Evolutionary conservation across 2,113 vertebrate species (phyloP).

Genomic region (Corynorhinus townsendii): DNA sequence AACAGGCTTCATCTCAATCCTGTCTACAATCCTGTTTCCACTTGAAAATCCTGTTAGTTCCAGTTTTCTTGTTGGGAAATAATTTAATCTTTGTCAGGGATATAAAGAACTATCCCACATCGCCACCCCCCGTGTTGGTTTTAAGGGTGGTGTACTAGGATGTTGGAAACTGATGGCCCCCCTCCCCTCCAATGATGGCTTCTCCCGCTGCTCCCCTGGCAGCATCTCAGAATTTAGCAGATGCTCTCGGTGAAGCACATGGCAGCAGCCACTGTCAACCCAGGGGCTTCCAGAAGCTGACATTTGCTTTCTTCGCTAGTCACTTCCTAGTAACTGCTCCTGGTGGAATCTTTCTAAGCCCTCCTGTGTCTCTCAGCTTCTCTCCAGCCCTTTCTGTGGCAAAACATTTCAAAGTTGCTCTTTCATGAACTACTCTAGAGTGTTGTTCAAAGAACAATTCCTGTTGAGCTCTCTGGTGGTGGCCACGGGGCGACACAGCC

Average conservation of each 20-base stretch:
- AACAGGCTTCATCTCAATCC: neutral
- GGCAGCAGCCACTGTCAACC: too few species aligned
- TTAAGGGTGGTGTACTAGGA: neutral
- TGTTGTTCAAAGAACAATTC: neutral
- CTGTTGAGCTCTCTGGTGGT: slow-evolving; percentile 36
- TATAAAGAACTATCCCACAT: neutral
- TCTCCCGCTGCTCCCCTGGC: neutral
- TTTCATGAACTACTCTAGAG: neutral
- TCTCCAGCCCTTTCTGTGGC: neutral
- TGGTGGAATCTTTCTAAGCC: neutral
- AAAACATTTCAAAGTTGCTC: neutral
- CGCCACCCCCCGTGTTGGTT: neutral
- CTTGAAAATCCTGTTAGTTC: neutral
- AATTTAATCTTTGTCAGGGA: neutral
- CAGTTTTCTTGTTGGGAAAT: neutral
- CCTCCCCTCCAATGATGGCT: neutral
- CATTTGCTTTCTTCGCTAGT: neutral
- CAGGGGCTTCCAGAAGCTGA: neutral
- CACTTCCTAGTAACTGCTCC: neutral
- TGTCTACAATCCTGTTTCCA: neutral
- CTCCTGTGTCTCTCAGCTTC: neutral
- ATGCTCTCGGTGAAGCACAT: neutral
- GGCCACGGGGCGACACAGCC: neutral
- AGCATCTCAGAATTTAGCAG: neutral
- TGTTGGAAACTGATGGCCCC: neutral